These are phyloP conservation scores for Tetraodon nigroviridis DNA, from an alignment of 2,113 vertebrate genomes.

Conservation along the genomic window DNA sequence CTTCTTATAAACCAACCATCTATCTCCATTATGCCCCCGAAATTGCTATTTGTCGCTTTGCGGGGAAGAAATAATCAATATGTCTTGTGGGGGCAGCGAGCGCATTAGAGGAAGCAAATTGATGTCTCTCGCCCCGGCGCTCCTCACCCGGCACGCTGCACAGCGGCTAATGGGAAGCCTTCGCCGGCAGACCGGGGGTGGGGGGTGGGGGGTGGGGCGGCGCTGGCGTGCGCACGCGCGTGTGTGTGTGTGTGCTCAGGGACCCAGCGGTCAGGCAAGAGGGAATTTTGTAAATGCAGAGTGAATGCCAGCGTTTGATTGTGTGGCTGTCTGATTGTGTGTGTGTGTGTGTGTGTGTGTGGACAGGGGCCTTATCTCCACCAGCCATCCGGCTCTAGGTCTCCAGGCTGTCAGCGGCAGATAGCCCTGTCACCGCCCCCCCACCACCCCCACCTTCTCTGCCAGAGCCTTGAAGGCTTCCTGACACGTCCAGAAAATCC, in stretches of 20 bases:
- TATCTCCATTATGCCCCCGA: slow-evolving; percentile 75
- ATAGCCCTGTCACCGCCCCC: slow-evolving; percentile 69
- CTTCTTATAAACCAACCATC: slow-evolving; percentile 75
- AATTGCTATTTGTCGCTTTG: slow-evolving; percentile 78
- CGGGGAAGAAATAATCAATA: slow-evolving; percentile 77
- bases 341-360: slow-evolving; percentile 21
- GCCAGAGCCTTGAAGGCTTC: slow-evolving; percentile 63
- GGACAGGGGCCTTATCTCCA: slow-evolving; percentile 58
- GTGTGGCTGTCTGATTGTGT: slow-evolving; percentile 24
- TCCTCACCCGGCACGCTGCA: slow-evolving; percentile 69
- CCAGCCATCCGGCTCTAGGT: slow-evolving; percentile 69
- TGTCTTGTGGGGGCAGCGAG: slow-evolving; percentile 76
- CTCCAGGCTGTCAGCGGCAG: slow-evolving; percentile 69
- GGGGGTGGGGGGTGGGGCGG: slow-evolving; percentile 4
- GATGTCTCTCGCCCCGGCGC: slow-evolving; percentile 76
- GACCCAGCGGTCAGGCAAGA: slow-evolving; percentile 56
- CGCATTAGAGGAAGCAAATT: slow-evolving; percentile 77
- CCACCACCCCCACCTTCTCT: slow-evolving; percentile 49
- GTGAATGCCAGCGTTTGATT: slow-evolving; percentile 57
- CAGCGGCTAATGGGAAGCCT: slow-evolving; percentile 71
- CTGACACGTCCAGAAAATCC: slow-evolving; percentile 67
- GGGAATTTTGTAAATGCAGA: slow-evolving; percentile 67
- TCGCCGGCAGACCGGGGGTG: slow-evolving; percentile 63
- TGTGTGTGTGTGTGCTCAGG: slow-evolving; percentile 21
- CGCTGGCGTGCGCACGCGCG: neutral